These are phyloP conservation scores for Temnothorax longispinosus DNA, from an alignment of 1,140 invertebrate species.

Conservation along the genomic window DNA sequence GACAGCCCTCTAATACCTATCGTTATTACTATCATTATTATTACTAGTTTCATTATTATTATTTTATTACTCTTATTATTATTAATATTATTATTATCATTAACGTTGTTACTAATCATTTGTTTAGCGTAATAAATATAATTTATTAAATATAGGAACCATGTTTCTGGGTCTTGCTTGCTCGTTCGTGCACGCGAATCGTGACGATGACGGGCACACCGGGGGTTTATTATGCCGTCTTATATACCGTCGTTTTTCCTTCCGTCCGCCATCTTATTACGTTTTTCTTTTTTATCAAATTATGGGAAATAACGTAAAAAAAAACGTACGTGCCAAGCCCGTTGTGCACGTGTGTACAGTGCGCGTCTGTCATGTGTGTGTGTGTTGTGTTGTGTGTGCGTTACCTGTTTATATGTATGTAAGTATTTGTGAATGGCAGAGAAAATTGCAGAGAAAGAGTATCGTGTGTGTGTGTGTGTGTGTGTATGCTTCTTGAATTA, in stretches of 20 bases:
- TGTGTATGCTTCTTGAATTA: background rate
- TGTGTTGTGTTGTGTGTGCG: background rate
- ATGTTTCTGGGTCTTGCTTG: conserved; percentile 83
- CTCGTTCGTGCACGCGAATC: conserved; percentile 72
- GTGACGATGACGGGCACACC: conserved; percentile 65
- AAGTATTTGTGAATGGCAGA: conserved; percentile 1
- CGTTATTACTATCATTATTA: conserved; percentile 71
- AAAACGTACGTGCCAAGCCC: conserved; percentile 58
- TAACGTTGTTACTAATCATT: conserved; percentile 78
- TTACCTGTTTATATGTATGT: background rate
- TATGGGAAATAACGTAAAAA: conserved; percentile 49
- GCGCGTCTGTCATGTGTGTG: background rate
- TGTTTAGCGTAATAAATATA: conserved; percentile 82
- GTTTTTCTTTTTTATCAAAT: conserved; percentile 42
- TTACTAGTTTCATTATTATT: conserved; percentile 78
- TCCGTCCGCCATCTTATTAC: conserved; percentile 19
- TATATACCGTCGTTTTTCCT: conserved; percentile 24
- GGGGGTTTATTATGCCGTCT: conserved; percentile 58
- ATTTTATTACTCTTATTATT: conserved; percentile 78
- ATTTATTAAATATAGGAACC: conserved; percentile 85
- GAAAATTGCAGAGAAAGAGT: conserved; percentile 38
- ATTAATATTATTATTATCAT: conserved; percentile 74
- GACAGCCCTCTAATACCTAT: conserved; percentile 75
- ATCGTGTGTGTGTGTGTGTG: conserved; percentile 56
- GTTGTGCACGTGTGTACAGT: conserved; percentile 37